Evolutionary conservation across 2,888 invertebrate genomes (phyloP).

Genomic region (Orchesellides sinensis): DNA sequence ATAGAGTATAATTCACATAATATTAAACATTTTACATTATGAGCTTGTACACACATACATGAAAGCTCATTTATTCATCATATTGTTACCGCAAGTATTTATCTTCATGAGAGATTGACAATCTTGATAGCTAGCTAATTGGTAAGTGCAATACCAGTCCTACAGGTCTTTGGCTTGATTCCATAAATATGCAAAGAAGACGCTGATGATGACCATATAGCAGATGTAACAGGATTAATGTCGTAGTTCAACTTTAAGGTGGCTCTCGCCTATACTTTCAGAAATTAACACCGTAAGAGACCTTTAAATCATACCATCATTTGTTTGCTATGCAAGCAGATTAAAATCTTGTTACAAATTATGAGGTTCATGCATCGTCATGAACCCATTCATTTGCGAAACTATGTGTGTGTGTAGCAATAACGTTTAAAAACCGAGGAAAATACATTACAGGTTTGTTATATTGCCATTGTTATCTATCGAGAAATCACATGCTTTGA

Average conservation of each 20-base stretch:
- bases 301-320: conserved; percentile 35
- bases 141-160: conserved; percentile 48
- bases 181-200: conserved; percentile 44
- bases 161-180: conserved; percentile 44
- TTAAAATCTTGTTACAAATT: conserved; percentile 42
- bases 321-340: conserved; percentile 22
- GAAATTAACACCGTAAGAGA: conserved; percentile 31
- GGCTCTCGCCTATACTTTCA: background rate
- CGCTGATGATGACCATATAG: background rate
- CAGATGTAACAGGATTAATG: conserved; percentile 35
- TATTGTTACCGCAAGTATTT: conserved; percentile 7
- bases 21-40: background rate
- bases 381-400: background rate
- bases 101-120: conserved; percentile 47
- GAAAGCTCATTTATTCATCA: conserved; percentile 15
- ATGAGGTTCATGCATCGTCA: background rate
- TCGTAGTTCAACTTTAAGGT: background rate
- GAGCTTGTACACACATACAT: background rate
- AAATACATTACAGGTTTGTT: no score
- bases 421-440: no score
- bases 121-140: conserved; percentile 56
- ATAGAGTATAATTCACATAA: conserved; percentile 10
- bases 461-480: no score
- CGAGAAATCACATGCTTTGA: no score
- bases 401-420: background rate